Evolutionary conservation across 2,797 vertebrate genomes (phyloP).

Genomic region (Florisuga fusca): DNA sequence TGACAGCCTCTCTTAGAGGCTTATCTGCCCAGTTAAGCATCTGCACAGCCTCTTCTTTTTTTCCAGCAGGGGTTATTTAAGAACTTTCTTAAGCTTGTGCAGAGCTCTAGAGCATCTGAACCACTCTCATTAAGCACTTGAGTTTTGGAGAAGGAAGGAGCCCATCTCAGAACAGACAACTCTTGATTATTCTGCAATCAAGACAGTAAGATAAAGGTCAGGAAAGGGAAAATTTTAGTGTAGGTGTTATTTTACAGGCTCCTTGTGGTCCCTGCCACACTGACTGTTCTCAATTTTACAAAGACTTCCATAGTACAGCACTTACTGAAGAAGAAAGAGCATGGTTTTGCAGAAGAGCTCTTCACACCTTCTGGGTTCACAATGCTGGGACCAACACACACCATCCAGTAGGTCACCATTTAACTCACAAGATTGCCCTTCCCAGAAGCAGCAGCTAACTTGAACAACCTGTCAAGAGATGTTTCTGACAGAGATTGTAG

Average conservation of each 20-base stretch:
- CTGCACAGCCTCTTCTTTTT: background rate
- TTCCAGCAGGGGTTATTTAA: background rate
- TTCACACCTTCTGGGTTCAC: background rate
- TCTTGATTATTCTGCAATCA: background rate
- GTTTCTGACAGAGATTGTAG: background rate
- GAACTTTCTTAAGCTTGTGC: background rate
- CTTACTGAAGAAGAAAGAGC: background rate
- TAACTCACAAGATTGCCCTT: background rate
- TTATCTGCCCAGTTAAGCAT: background rate
- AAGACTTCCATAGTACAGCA: background rate
- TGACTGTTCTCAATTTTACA: background rate
- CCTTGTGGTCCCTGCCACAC: background rate
- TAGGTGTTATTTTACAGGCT: background rate
- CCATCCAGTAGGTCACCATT: background rate
- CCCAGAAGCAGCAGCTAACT: background rate
- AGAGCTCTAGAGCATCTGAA: background rate
- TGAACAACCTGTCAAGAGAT: background rate
- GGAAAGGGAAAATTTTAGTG: background rate
- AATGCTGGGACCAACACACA: background rate
- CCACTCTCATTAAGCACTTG: background rate
- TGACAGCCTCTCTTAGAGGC: background rate
- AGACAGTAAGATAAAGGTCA: background rate
- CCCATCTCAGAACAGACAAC: background rate
- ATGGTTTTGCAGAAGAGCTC: background rate
- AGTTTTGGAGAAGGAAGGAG: background rate